Conservation (phyloP, 2,113 vertebrate species). For the Ceyx margarethae region DNA sequence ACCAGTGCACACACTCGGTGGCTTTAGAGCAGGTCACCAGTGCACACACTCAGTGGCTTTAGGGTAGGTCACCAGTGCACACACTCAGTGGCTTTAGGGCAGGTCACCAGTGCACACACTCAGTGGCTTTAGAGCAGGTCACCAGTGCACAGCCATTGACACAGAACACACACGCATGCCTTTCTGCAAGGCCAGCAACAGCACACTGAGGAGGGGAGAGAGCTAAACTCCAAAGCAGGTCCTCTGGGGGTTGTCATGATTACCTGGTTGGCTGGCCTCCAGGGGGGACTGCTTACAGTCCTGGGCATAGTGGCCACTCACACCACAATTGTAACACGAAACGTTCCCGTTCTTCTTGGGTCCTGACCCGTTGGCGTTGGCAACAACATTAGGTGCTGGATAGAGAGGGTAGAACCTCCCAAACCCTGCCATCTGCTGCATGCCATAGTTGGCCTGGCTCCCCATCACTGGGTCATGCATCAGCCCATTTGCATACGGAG, state of each 20-base stretch:
- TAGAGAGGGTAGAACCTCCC: constrained; percentile 84
- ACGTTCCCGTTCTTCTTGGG: constrained; percentile 92
- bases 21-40: constrained; percentile 47
- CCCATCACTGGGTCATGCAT: constrained; percentile 90
- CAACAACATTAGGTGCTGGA: constrained; percentile 79
- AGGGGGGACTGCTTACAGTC: constrained; percentile 94
- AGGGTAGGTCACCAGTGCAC: constrained; percentile 58
- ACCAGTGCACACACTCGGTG: constrained; percentile 26
- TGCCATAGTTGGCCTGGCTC: constrained; percentile 86
- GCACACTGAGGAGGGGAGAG: constrained; percentile 55
- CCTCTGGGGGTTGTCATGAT: constrained; percentile 78
- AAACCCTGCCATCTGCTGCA: constrained; percentile 90
- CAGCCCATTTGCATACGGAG: constrained; percentile 82
- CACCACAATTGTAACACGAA: constrained; percentile 94
- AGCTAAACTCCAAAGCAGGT: constrained; percentile 77
- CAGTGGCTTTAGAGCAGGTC: constrained; percentile 18
- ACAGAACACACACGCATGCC: constrained; percentile 55
- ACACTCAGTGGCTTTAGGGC: not conserved
- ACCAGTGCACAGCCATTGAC: constrained; percentile 58
- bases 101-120: constrained; percentile 51
- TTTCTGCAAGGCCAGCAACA: constrained; percentile 60
- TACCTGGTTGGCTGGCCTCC: constrained; percentile 92
- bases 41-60: not conserved
- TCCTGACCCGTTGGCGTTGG: constrained; percentile 79
- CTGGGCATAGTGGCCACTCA: constrained; percentile 90